Evolutionary conservation across 2,888 invertebrate species (phyloP), one percentile per base, ranked within the genome.

Genomic region (Parnassius glacialis): DNA sequence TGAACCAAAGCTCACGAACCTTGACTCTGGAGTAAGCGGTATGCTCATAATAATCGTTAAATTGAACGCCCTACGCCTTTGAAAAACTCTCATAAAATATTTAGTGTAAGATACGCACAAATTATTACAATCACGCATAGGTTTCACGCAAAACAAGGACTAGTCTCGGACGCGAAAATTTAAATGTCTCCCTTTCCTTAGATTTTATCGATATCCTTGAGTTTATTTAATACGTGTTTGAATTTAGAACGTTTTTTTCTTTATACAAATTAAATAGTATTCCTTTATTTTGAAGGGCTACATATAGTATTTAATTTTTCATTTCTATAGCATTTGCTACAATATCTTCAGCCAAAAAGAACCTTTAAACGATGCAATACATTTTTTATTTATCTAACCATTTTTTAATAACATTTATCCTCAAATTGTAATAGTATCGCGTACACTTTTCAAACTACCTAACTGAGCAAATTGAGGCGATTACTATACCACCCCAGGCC

Each of bases 81-180:
- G 64, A 57, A 65, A 58, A 64, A 64, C 59, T 60, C 59, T 56
- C 59, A 56, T 65, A 64, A 65, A 67, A 62, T 64, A 55, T 62
- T 67, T 64, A 62, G 61, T 52, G 55, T 58, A 51, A 65, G 62
- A 64, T 67, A 65, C 65, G 65, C 67, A 67, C 67, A 67, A 62
- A 67, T 67, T 67, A 65, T 64, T 47, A 67, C 59, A 59, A 62
- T 58, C 67, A 67, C 66, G 66, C 62, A 66, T 47, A 56, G 12
- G 57, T 66, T 69, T 68, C 73, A 70, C 66, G 59, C 61, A 53
- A 62, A 57, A 55, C 13, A 52, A 43, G 53, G 20, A 43, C 52
- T 43, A 41, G 42, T 48, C 57, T 57, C 42, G 42, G 44, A 62
- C 25, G 44, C 47, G 10, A 51, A 60, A 60, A 55, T 25, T 60